A percentile compares a stretch with the other conserved stretches of the same genome.
These are phyloP conservation scores for Caenorhabditis drosophilae DNA, from an alignment of 2,888 invertebrate genomes.

Conservation along the genomic window DNA sequence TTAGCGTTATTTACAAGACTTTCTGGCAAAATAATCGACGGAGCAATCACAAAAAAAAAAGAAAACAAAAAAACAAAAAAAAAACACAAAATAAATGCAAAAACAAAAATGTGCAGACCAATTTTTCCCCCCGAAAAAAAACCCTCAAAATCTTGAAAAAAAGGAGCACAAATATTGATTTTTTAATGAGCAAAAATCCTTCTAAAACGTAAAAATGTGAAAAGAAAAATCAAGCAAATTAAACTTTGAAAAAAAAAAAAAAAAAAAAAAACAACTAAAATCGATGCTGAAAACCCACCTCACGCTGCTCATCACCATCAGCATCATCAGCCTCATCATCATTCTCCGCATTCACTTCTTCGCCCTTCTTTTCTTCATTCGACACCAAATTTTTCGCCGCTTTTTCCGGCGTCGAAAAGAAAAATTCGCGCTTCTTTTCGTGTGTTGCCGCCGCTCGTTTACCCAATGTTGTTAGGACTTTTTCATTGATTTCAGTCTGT, in stretches of 20 bases:
- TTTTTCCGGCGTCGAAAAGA: slow-evolving; percentile 41
- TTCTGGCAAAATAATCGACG: too few relatives aligned
- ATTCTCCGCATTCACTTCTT: background rate
- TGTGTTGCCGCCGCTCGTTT: slow-evolving; percentile 27
- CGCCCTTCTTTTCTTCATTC: background rate
- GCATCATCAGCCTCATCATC: slow-evolving; percentile 7
- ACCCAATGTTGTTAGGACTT: slow-evolving; percentile 3
- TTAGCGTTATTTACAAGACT: too few relatives aligned
- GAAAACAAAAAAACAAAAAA: too few relatives aligned
- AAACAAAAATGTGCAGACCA: too few relatives aligned
- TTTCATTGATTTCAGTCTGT: too few relatives aligned
- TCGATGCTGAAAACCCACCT: slow-evolving; percentile 16
- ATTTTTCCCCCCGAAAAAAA: too few relatives aligned
- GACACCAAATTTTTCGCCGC: slow-evolving; percentile 3
- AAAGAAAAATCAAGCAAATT: background rate
- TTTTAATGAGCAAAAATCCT: too few relatives aligned
- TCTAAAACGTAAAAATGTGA: too few relatives aligned
- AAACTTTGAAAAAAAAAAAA: background rate
- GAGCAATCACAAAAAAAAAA: too few relatives aligned
- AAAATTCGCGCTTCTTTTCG: slow-evolving; percentile 41
- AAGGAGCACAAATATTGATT: too few relatives aligned
- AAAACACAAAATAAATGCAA: too few relatives aligned
- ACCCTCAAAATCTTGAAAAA: too few relatives aligned
- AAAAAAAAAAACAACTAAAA: background rate
- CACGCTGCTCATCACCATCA: slow-evolving; percentile 14